Percentiles rank a stretch among this genome's conserved stretches.
Evolutionary conservation across 2,113 vertebrate species (phyloP).

Genomic region (Stigmatopora argus): DNA sequence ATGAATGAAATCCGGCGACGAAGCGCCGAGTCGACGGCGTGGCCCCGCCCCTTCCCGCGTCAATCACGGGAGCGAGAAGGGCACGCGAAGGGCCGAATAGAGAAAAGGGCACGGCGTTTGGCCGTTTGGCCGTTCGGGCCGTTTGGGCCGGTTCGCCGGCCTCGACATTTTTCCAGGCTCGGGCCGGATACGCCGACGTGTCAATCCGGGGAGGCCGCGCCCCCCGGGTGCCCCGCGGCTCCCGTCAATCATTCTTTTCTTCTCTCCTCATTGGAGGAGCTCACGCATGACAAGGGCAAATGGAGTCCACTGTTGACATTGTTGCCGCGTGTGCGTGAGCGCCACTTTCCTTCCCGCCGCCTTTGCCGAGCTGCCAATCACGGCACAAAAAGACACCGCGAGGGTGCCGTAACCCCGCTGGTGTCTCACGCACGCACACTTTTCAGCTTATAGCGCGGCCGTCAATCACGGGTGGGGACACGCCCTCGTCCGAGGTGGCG

Average conservation of each 20-base stretch:
- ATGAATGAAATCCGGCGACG: too few species aligned
- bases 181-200: conserved; percentile 28
- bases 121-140: background rate
- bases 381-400: conserved; percentile 45
- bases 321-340: conserved; percentile 17
- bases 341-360: conserved; percentile 36
- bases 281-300: background rate
- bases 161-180: background rate
- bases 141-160: too few species aligned
- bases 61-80: background rate
- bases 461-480: background rate
- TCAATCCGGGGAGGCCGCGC: conserved; percentile 36
- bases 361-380: conserved; percentile 58
- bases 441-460: background rate
- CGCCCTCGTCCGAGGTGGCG: background rate
- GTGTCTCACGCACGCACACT: conserved; percentile 9
- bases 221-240: conserved; percentile 48
- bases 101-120: background rate
- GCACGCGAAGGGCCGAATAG: background rate
- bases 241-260: conserved; percentile 48
- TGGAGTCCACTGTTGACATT: background rate
- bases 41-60: background rate
- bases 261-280: conserved; percentile 36
- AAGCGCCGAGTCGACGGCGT: background rate
- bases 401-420: conserved; percentile 38